These are phyloP conservation scores for Peromyscus eremicus DNA, from an alignment of 2,797 vertebrate species.

Conservation along the genomic window DNA sequence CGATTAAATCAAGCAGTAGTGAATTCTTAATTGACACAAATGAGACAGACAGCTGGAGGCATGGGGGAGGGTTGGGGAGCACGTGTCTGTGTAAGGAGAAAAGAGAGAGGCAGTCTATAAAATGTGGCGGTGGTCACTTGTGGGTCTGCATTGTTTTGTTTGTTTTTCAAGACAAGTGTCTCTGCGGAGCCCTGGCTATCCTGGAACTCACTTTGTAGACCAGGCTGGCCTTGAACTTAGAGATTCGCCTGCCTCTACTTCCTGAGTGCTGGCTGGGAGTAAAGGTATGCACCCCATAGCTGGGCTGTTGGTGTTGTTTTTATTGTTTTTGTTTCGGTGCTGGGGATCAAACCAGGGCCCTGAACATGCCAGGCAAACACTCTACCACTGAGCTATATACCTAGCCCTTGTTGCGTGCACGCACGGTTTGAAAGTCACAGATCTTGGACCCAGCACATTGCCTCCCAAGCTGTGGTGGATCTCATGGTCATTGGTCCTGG, in stretches of 20 bases:
- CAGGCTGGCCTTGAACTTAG: no score
- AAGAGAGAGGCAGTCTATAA: slow-evolving; percentile 67
- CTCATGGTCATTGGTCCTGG: background rate
- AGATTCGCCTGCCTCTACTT: no score
- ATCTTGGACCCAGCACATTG: background rate
- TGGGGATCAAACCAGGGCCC: no score
- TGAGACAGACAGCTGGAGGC: slow-evolving; percentile 88
- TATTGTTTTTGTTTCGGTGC: no score
- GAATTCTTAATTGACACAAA: slow-evolving; percentile 89
- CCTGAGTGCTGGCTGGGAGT: no score
- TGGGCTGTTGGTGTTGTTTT: background rate
- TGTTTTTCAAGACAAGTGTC: background rate
- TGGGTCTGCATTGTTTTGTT: background rate
- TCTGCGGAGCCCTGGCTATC: no score
- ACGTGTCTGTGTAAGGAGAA: slow-evolving; percentile 45
- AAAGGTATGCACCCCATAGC: no score
- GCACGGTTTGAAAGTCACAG: background rate
- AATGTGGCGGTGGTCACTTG: slow-evolving; percentile 73
- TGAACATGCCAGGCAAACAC: no score
- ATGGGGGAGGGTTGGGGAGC: slow-evolving; percentile 81
- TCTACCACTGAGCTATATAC: no score
- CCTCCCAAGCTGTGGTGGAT: background rate
- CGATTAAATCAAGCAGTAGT: slow-evolving; percentile 87
- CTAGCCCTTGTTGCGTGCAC: no score
- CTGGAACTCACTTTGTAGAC: no score